Conservation (phyloP, 30 jellyfish, hydroid and myxozoan species). For the Aurelia sp. region DNA sequence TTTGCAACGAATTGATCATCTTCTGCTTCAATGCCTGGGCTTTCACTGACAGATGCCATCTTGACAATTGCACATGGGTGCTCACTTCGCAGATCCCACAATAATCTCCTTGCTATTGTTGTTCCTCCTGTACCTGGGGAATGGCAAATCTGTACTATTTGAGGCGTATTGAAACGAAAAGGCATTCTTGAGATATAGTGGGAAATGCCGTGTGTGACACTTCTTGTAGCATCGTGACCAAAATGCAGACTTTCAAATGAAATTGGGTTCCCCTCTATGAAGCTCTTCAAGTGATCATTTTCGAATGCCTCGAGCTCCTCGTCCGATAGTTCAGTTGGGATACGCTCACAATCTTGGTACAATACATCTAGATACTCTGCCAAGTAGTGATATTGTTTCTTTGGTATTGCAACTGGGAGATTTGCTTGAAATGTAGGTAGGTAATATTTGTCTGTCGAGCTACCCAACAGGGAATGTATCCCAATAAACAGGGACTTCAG, state of each 20-base stretch:
- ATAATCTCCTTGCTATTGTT: constrained; percentile 56
- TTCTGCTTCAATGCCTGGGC: constrained; percentile 9
- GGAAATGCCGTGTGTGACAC: background rate
- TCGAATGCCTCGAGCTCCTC: constrained; percentile 31
- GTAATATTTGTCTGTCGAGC: constrained; percentile 6
- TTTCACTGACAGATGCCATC: constrained; percentile 2
- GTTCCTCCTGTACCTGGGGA: constrained; percentile 78
- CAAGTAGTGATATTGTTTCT: constrained; percentile 2
- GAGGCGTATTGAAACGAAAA: background rate
- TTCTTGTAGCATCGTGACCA: constrained; percentile 61
- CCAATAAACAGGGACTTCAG: constrained; percentile 26
- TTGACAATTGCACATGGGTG: constrained; percentile 62
- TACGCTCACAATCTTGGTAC: constrained; percentile 56
- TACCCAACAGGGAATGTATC: constrained; percentile 31
- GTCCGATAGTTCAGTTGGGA: constrained; percentile 45
- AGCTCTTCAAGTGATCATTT: constrained; percentile 40
- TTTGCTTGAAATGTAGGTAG: constrained; percentile 49
- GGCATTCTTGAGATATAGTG: constrained; percentile 5
- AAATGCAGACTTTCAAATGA: constrained; percentile 49
- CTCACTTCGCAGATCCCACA: constrained; percentile 52
- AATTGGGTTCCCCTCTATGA: constrained; percentile 47
- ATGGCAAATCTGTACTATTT: constrained; percentile 58
- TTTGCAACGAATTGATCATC: constrained; percentile 36
- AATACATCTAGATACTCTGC: constrained; percentile 48
- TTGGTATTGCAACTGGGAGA: background rate